Base-by-base conservation (phyloP, 2,888 invertebrate species). In the Caenorhabditis sinica region DNA sequence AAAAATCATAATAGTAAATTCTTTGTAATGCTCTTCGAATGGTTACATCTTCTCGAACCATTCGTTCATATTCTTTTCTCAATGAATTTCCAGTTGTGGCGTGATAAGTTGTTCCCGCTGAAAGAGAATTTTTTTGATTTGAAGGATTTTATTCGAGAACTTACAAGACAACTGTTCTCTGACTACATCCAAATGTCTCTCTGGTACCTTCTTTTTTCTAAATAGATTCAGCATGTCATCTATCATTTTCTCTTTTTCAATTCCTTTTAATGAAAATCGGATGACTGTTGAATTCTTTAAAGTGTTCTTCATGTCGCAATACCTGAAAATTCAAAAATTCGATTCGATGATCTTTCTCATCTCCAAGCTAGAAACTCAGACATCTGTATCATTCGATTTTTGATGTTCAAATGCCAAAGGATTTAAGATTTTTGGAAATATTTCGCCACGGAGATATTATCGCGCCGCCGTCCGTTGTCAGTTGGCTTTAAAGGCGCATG, bases 11-110 rank as follows among this genome's bases (percentile, higher is more conserved):
- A n/a, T n/a, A n/a, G n/a, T n/a, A n/a, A n/a, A 82, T 75, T 51
- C 82, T 13, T 15, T 69, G 43, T 17, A 82, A 20, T 4, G 82
- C 74, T 36, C 74, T 68, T 30, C 68, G 43, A 30, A 82, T 75
- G 15, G 49, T 11, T 23, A n/a, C 33, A 69, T 82, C 82, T 30
- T 75, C 74, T 23, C 63, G 11, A 8, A 82, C 61, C 61, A 69
- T 15, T 25, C 25, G 11, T 36, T 82, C 82, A 51, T 53, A 53
- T 23, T 75, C 15, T 8, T 36, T 33, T 45, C 82, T 20, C 45
- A 53, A 11, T 15, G 30, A 6, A 13, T 49, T 33, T 40, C 82
- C 82, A 45, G 43, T 25, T 45, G 82, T 82, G 6, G 82, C 69
- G 36, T 74, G 69, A 13, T 51, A 17, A 5, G 69, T 74, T 56